Conservation (phyloP, 2,888 invertebrate genomes). For the Timandra comae region DNA sequence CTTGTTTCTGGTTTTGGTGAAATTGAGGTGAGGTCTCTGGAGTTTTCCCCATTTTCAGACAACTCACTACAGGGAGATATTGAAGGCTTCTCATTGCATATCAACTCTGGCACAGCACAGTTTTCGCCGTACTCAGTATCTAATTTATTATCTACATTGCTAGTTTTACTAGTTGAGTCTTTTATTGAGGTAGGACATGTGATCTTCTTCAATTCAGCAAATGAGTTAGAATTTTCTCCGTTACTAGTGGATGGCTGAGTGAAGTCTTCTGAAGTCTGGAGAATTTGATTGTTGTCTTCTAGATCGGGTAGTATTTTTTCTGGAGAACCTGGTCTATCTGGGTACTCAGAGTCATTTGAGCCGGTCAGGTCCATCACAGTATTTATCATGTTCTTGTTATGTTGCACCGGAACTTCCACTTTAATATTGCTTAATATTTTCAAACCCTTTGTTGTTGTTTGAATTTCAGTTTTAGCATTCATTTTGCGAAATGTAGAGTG, state of each 20-base stretch:
- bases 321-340: conserved; percentile 36
- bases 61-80: conserved; percentile 71
- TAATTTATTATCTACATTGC: conserved; percentile 44
- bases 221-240: conserved; percentile 50
- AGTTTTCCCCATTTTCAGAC: conserved; percentile 65
- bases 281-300: conserved; percentile 55
- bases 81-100: conserved; percentile 71
- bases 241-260: conserved; percentile 42
- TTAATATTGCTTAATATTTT: conserved; percentile 73
- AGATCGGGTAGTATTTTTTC: conserved; percentile 64
- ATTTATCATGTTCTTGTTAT: conserved; percentile 63
- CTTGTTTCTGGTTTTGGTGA: conserved; percentile 40
- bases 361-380: conserved; percentile 66
- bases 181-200: conserved; percentile 50
- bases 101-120: conserved; percentile 67
- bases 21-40: conserved; percentile 42
- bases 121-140: conserved; percentile 63
- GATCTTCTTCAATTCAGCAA: conserved; percentile 67
- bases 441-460: conserved; percentile 52
- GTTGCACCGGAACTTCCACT: conserved; percentile 71
- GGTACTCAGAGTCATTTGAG: conserved; percentile 48
- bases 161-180: conserved; percentile 43
- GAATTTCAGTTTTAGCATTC: conserved; percentile 33
- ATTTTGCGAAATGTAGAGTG: too few species aligned
- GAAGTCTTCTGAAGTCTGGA: conserved; percentile 33